phyloP scores from a whole-genome alignment of 2,888 invertebrate species.

The Orthosia cruda region DNA sequence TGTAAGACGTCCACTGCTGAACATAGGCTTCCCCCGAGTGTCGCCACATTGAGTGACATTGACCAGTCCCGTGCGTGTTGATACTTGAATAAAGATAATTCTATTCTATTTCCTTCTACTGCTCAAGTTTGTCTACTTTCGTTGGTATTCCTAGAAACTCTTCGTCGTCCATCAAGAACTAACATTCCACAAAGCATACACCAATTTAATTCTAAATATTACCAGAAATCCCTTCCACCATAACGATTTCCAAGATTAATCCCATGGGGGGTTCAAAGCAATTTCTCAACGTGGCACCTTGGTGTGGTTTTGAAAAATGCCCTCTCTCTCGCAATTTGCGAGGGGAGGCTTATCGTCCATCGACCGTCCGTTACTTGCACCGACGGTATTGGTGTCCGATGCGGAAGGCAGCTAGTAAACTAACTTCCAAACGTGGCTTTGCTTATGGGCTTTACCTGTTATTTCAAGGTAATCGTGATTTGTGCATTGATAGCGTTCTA shows the following conservation, averaged over 20 bases:
- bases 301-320: conserved; percentile 70
- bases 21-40: too few relatives aligned
- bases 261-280: conserved; percentile 53
- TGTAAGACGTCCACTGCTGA: too few relatives aligned
- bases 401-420: conserved; percentile 41
- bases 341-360: conserved; percentile 70
- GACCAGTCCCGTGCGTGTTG: too few relatives aligned
- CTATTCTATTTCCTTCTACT: background rate
- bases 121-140: background rate
- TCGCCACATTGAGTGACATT: too few relatives aligned
- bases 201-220: conserved; percentile 33
- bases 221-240: background rate
- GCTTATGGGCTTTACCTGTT: conserved; percentile 9
- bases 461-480: conserved; percentile 15
- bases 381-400: conserved; percentile 44
- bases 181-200: background rate
- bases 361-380: conserved; percentile 67
- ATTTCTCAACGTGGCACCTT: conserved; percentile 67
- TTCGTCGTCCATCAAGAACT: conserved; percentile 9
- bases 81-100: background rate
- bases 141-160: background rate
- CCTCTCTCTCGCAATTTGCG: conserved; percentile 63
- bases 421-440: conserved; percentile 16
- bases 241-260: conserved; percentile 45
- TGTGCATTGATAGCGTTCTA: conserved; percentile 12